Evolutionary conservation across 2,113 vertebrate species (phyloP).

Genomic region (Scolopax mira): DNA sequence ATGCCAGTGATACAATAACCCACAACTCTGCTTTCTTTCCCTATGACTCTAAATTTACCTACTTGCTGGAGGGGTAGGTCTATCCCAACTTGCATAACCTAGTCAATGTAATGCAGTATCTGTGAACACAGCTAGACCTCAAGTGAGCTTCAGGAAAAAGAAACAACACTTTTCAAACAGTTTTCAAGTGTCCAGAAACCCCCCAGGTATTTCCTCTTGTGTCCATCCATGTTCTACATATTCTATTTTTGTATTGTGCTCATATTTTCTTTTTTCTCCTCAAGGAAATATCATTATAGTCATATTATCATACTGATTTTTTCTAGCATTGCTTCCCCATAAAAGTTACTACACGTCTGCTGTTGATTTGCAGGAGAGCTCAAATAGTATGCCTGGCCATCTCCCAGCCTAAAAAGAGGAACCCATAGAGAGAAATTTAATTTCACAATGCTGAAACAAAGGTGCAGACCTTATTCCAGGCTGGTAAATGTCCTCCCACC

Average conservation of each 20-base stretch:
- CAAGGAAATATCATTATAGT: neutral
- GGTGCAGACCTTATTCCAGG: neutral
- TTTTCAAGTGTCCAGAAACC: neutral
- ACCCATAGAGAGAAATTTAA: neutral
- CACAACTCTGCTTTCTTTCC: neutral
- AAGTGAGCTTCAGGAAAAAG: neutral
- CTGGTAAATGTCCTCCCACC: neutral
- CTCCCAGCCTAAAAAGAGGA: neutral
- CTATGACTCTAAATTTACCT: neutral
- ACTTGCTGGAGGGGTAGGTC: neutral
- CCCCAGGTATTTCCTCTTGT: neutral
- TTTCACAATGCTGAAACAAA: neutral
- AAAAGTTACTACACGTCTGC: neutral
- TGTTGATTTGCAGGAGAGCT: neutral
- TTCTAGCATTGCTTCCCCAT: neutral
- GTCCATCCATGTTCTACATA: neutral
- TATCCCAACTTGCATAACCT: neutral
- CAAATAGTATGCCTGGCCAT: too few relatives aligned
- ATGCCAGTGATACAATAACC: fast-evolving
- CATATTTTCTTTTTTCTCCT: neutral
- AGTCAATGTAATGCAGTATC: neutral
- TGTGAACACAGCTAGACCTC: neutral
- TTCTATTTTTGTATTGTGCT: neutral
- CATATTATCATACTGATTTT: neutral
- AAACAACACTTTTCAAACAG: neutral